Base-by-base conservation (phyloP, 2,888 invertebrate species). In the Athalia circularis region DNA sequence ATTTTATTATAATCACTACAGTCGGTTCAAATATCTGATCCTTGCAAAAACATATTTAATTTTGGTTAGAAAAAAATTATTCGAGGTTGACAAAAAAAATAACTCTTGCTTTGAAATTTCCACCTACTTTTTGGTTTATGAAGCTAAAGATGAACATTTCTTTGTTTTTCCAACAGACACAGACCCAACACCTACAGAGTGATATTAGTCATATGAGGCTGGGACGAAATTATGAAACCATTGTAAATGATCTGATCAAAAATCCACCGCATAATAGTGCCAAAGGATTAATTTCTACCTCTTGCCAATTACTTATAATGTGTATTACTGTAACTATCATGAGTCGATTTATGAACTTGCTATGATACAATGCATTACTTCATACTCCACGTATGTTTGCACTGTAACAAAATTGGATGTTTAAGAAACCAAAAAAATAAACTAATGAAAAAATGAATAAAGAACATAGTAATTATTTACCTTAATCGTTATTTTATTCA, bases 171-270 rank as follows among this genome's bases (percentile, higher is more conserved):
- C 80, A 47, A 8, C 79, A 87, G 87, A 82, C 82, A 29, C 80
- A 78, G 75, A 84, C 87, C 8, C 84, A 84, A 48, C 81, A 82
- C 75, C 77, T 87, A 45, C 83, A 87, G 65, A 74, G 77, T 7
- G 79, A 86, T 5, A 76, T 80, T 47, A 75, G 67, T 65, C 76
- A 80, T 29, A 70, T 83, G 15, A 77, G 78, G 13, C 45, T 54
- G 0, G 76, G 9, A 43, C 76, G 50, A 61, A 83, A 65, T 80
- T 87, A 88, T 54, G 68, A 70, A 0, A 79, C 82, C 2, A 81
- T 87, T 9, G 65, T 87, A 4, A 79, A 86, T 4, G 77, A 83
- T 13, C 62, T 78, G 11, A 62, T 80, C 81, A 83, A 65, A 80
- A 72, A 79, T 77, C 62, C 75, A 52, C 52, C 29, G 29, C 61